Evolutionary conservation across 2,888 invertebrate genomes (phyloP).

Genomic region (Dilophus febrilis): DNA sequence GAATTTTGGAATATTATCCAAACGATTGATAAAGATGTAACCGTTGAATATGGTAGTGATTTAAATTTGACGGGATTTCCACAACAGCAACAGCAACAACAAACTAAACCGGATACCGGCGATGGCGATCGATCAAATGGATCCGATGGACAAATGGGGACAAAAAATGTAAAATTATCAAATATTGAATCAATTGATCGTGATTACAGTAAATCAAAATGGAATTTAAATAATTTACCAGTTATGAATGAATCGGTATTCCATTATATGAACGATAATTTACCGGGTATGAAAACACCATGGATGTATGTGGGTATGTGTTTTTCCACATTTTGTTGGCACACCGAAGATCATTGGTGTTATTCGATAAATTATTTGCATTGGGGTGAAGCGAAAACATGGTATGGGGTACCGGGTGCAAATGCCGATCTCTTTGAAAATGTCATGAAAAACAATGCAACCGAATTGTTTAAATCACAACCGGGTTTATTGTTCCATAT

Average conservation of each 20-base stretch:
- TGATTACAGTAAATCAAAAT: conserved; percentile 48
- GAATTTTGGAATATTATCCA: conserved; percentile 98
- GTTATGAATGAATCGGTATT: conserved; percentile 86
- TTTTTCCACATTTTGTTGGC: conserved; percentile 99
- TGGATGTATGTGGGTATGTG: conserved; percentile 99
- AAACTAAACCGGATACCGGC: conserved; percentile 95
- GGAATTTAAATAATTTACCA: conserved; percentile 97
- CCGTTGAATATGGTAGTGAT: conserved; percentile 97
- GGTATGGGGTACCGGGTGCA: conserved; percentile 93
- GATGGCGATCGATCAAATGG: conserved; percentile 79
- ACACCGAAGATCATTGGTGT: conserved; percentile 99
- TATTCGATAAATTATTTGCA: conserved; percentile 99
- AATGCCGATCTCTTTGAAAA: conserved; percentile 88
- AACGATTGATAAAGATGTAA: conserved; percentile 90
- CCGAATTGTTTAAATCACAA: conserved; percentile 88
- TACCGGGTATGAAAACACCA: conserved; percentile 97
- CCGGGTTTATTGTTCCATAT: conserved; percentile 95
- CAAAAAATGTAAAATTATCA: conserved; percentile 58
- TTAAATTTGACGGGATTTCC: conserved; percentile 93
- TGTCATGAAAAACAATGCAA: conserved; percentile 90
- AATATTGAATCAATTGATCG: conserved; percentile 47
- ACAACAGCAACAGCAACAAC: no score
- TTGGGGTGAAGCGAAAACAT: conserved; percentile 91
- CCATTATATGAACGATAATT: conserved; percentile 91
- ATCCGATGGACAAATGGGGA: conserved; percentile 64